Evolutionary conservation across 2,113 vertebrate genomes (phyloP), one percentile per base, ranked within the genome.

Genomic region (Mirounga angustirostris): DNA sequence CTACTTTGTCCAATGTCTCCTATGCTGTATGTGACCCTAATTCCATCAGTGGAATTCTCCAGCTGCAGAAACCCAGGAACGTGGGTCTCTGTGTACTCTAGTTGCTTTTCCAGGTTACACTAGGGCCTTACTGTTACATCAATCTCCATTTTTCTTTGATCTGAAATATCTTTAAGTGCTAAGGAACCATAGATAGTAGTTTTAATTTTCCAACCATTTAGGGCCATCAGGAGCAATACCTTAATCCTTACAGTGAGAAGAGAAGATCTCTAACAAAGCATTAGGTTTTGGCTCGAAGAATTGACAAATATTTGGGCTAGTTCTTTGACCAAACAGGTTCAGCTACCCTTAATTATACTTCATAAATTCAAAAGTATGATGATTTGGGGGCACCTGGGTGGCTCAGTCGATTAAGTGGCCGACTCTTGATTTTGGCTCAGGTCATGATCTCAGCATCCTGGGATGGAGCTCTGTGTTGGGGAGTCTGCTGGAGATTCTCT

Each of bases 291-390:
- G 16, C 40, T 93, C 92, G 52, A 95, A 97, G 69, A 89, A 33
- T 28, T 86, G 61, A 58, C 79, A 94, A 65, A 3, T n/a, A 90
- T 86, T 86, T 89, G 52, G 33, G 22, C 59, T 93, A 93, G 26
- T 54, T 93, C 52, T 96, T 95, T 92, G 28, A 80, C 36, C 54
- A 94, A 98, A 91, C 81, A 87, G 43, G 78, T 95, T 94, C 74
- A 76, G 18, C 81, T 69, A 83, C 78, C 7, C 21, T 36, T 93
- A 79, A 63, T 94, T 83, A 63, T 40, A 95, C 96, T 91, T 89
- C 33, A 33, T 79, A 69, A 93, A 14, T 89, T 96, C 26, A 78
- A 89, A 69, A 63, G 28, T 46, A 69, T 97, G 36, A 24, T 95
- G 65, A 65, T 79, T 80, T 95, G 67, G 33, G 33, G 67, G 67